phyloP scores from a whole-genome alignment of 2,113 vertebrate genomes.

The Gorsachius goisagi region DNA sequence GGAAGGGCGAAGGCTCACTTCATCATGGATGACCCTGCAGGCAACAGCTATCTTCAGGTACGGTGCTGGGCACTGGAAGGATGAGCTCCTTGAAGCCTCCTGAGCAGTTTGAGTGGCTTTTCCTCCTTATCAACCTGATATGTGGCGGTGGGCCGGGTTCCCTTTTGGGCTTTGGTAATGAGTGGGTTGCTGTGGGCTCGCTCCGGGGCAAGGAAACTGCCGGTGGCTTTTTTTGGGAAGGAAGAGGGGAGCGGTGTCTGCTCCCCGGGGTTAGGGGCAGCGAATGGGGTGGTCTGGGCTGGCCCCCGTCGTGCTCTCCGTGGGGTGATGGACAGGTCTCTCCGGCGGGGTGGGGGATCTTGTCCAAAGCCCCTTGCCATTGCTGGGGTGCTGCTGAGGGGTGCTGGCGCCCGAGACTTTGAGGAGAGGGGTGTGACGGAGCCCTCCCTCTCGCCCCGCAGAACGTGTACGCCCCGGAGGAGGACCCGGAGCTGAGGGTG shows the following conservation, averaged over 20 bases:
- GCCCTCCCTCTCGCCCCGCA: slow-evolving; percentile 25
- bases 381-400: background rate
- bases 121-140: no score
- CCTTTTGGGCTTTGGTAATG: rapidly evolving
- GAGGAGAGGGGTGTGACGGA: background rate
- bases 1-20: slow-evolving; percentile 77
- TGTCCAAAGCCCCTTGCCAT: rapidly evolving
- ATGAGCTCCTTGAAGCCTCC: rapidly evolving
- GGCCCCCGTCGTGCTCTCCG: rapidly evolving
- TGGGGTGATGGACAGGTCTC: background rate
- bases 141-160: rapidly evolving
- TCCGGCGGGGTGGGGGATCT: rapidly evolving
- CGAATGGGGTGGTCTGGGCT: rapidly evolving
- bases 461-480: slow-evolving; percentile 91
- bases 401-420: rapidly evolving
- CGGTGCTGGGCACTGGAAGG: rapidly evolving
- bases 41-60: slow-evolving; percentile 96
- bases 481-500: slow-evolving; percentile 86
- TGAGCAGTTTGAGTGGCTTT: rapidly evolving
- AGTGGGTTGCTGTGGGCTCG: no score
- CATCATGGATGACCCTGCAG: slow-evolving; percentile 89
- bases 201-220: rapidly evolving
- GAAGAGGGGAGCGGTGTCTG: rapidly evolving
- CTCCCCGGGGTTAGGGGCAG: background rate
- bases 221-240: background rate